Base-by-base conservation (phyloP, 2,797 vertebrate genomes). In the Huso huso region DNA sequence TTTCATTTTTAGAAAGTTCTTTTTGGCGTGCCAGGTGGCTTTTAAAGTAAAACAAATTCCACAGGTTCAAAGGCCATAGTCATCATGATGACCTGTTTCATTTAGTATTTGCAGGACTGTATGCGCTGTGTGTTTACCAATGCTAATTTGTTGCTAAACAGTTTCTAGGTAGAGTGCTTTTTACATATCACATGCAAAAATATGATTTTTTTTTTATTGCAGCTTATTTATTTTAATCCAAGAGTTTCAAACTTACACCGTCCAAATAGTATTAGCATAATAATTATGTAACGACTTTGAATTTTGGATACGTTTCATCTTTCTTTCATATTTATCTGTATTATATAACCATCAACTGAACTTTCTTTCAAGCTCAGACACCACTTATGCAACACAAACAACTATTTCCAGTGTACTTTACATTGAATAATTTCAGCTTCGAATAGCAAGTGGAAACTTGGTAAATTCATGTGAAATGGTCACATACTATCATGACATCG, bases 191-290 rank as follows among this genome's bases (percentile, higher is more conserved):
- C 78, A 80, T 87, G 82, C 74, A 82, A 86, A 87, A 85, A 86
- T 83, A 85, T 82, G 82, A 37, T 37, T 37, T 37, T 37, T 37
- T 74, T 75, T 66, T 68, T 66, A 73, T 79, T 83, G 77, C 84
- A 77, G 82, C 78, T 89, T 37, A 37, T 37, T 88, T 84, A 87
- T 83, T 85, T 86, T 89, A 90, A 91, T 88, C 88, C 88, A 82
- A 78, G 79, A 86, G 78, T 88, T 86, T 83, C 71, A 81, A 87
- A 86, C 75, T 84, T 81, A 72, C 75, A 78, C 76, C 80, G 77
- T 86, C 79, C 81, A 88, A 89, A 88, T 75, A 81, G 87, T 69
- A 88, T 89, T 88, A 89, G 78, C 83, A 78, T 49, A 76, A 79
- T 76, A 81, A 87, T 88, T 86, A 89, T 80, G 73, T 73, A 73